A percentile compares a stretch with the other conserved stretches of the same genome.
These are phyloP conservation scores for Eulemur rufifrons DNA, from an alignment of 2,113 vertebrate genomes.

Conservation along the genomic window DNA sequence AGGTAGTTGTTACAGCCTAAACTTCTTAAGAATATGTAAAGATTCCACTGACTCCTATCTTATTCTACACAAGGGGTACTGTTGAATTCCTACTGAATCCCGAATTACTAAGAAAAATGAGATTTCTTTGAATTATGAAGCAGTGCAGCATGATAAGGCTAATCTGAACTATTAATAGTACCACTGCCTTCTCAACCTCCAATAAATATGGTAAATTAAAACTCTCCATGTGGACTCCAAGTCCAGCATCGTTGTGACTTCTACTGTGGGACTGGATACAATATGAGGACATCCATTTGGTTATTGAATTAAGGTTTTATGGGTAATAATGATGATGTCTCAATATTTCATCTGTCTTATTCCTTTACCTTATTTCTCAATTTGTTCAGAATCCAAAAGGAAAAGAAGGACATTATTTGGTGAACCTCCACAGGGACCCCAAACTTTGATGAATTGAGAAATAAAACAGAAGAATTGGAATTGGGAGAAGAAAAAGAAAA, in stretches of 20 bases:
- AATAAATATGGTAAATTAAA: not conserved
- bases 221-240: not conserved
- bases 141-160: not conserved
- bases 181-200: not conserved
- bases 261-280: not conserved
- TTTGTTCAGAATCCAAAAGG: not conserved
- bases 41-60: not conserved
- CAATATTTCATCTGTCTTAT: not conserved
- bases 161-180: not conserved
- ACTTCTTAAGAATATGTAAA: not conserved
- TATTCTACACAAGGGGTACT: not conserved
- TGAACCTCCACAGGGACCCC: not conserved
- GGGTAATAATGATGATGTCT: not conserved
- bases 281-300: not conserved
- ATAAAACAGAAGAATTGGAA: not conserved
- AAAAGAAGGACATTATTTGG: not conserved
- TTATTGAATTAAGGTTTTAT: not conserved
- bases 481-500: not conserved
- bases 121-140: not conserved
- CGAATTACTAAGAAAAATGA: slow-evolving; percentile 1
- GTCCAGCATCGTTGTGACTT: not conserved
- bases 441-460: not conserved
- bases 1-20: not conserved
- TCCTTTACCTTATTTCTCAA: slow-evolving; percentile 32
- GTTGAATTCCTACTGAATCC: not conserved